Percentiles rank a stretch among this genome's conserved stretches.
Conservation (phyloP, 2,888 invertebrate genomes). For the Dromius quadrimaculatus region DNA sequence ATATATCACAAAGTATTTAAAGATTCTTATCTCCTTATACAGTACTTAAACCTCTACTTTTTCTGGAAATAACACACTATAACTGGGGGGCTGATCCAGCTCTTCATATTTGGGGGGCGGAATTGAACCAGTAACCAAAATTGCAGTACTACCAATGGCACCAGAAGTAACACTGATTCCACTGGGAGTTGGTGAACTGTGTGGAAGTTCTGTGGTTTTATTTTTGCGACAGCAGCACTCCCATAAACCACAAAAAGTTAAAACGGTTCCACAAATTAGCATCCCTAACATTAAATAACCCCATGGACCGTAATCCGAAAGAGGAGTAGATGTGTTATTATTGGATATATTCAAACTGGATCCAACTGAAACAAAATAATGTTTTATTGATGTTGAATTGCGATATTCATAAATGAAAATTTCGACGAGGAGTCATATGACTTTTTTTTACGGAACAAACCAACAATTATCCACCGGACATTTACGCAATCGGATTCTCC, state of each 20-base stretch:
- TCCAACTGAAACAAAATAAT: slow-evolving; percentile 55
- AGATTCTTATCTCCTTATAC: too few species aligned
- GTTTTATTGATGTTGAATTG: neutral
- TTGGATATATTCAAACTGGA: slow-evolving; percentile 57
- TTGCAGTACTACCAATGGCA: neutral
- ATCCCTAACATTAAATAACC: slow-evolving; percentile 80
- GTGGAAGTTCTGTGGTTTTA: slow-evolving; percentile 65
- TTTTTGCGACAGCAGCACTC: slow-evolving; percentile 64
- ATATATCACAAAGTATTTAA: too few species aligned
- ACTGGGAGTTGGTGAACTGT: slow-evolving; percentile 54
- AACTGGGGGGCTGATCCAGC: slow-evolving; percentile 74
- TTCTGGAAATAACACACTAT: slow-evolving; percentile 74
- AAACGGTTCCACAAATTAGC: slow-evolving; percentile 76
- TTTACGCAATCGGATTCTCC: too few species aligned
- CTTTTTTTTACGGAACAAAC: too few species aligned
- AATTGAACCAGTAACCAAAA: neutral
- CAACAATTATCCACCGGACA: too few species aligned
- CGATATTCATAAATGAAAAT: too few species aligned
- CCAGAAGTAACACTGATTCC: slow-evolving; percentile 50
- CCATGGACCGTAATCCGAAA: slow-evolving; percentile 75
- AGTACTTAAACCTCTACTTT: too few species aligned
- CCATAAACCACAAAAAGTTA: slow-evolving; percentile 79
- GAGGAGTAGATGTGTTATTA: neutral
- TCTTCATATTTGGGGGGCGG: slow-evolving; percentile 74
- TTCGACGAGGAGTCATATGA: too few species aligned